Conservation (phyloP, 2,888 invertebrate species). For the Morinoia aosen region DNA sequence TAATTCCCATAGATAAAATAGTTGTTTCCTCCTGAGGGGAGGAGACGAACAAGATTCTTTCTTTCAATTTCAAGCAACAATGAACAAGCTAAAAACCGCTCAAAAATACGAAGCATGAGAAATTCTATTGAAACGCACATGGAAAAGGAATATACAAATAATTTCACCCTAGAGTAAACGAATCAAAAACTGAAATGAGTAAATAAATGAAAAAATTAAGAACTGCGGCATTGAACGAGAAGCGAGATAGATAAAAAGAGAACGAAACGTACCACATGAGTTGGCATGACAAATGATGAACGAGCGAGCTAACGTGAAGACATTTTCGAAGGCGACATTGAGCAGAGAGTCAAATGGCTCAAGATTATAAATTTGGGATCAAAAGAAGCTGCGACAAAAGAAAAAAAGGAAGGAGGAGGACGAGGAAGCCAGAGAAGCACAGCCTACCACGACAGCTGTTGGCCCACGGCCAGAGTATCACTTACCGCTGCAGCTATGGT, state of each 20-base stretch:
- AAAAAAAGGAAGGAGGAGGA: background rate
- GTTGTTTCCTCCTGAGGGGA: no score
- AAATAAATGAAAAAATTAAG: no score
- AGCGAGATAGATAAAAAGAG: background rate
- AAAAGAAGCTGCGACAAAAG: background rate
- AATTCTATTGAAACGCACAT: no score
- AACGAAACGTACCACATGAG: background rate
- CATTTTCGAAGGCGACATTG: background rate
- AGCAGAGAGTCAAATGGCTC: background rate
- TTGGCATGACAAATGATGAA: background rate
- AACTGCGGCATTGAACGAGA: background rate
- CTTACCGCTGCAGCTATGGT: background rate
- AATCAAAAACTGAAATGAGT: no score
- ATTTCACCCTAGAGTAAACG: no score
- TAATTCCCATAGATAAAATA: no score
- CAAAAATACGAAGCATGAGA: no score
- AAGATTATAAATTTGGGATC: background rate
- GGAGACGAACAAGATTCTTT: no score
- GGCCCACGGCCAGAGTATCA: background rate
- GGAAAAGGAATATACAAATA: no score
- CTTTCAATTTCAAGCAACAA: no score
- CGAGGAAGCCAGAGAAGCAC: background rate
- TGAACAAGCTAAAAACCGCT: no score
- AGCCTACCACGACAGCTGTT: background rate
- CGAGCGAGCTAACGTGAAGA: background rate